Evolutionary conservation across 2,888 invertebrate genomes (phyloP).

Genomic region (Aelia acuminata): DNA sequence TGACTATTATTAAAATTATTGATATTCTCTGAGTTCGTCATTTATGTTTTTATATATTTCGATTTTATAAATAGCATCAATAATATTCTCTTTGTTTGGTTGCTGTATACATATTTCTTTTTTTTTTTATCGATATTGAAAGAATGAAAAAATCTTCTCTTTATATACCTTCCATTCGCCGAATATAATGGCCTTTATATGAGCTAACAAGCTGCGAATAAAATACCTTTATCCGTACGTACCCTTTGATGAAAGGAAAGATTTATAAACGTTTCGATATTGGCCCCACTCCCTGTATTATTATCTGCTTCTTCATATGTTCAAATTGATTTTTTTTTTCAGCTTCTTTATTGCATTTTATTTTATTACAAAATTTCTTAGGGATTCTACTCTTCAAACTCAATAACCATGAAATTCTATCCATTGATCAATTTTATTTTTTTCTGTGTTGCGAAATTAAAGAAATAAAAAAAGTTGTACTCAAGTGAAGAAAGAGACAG

Average conservation of each 20-base stretch:
- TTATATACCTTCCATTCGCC: not conserved
- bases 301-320: not conserved
- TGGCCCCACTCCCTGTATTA: not conserved
- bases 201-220: not conserved
- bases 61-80: too few relatives aligned
- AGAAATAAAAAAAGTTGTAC: too few relatives aligned
- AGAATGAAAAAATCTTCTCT: not conserved
- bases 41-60: too few relatives aligned
- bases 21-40: too few relatives aligned
- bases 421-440: too few relatives aligned
- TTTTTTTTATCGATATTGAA: not conserved
- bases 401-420: too few relatives aligned
- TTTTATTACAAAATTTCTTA: not conserved
- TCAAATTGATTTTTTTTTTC: not conserved
- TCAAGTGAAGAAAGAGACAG: too few relatives aligned
- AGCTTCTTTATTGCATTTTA: not conserved
- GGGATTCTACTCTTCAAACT: too few relatives aligned
- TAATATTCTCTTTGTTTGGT: too few relatives aligned
- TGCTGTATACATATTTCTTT: too few relatives aligned
- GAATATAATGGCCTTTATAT: not conserved
- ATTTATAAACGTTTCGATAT: not conserved
- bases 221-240: not conserved
- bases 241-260: not conserved
- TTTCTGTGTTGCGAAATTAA: too few relatives aligned
- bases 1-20: too few relatives aligned